Evolutionary conservation across 2,797 vertebrate species (phyloP).

Genomic region (Myotis planiceps): DNA sequence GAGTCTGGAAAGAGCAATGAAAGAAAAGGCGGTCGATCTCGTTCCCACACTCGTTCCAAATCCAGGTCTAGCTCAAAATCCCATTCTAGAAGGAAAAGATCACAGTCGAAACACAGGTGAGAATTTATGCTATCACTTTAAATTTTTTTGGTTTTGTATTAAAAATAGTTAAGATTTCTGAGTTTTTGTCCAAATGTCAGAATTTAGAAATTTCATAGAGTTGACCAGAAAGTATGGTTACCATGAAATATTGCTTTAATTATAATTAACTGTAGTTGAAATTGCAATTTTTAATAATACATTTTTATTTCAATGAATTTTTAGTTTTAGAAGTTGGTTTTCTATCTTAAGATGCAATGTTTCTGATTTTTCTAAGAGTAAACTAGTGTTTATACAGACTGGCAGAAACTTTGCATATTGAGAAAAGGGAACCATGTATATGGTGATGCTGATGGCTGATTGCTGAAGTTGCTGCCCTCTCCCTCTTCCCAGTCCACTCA

Average conservation of each 20-base stretch:
- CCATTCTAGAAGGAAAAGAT: constrained; percentile 91
- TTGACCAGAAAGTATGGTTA: neutral
- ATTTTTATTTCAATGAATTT: constrained; percentile 36
- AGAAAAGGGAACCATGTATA: neutral
- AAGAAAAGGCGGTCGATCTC: constrained; percentile 88
- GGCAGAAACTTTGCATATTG: neutral
- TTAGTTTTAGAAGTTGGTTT: constrained; percentile 41
- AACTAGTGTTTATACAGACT: neutral
- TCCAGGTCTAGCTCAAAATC: constrained; percentile 92
- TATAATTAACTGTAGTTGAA: neutral
- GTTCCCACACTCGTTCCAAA: constrained; percentile 90
- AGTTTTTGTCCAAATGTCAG: neutral
- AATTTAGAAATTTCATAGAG: constrained; percentile 8
- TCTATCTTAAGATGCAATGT: neutral
- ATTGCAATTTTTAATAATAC: constrained; percentile 22
- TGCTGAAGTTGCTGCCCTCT: neutral
- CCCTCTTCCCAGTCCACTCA: neutral
- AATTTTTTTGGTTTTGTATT: neutral
- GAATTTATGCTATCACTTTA: neutral
- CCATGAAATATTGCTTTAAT: constrained; percentile 10
- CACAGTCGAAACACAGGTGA: constrained; percentile 94
- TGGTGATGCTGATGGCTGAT: neutral
- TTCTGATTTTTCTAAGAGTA: neutral
- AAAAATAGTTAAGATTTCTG: constrained; percentile 3
- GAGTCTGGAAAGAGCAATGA: constrained; percentile 90